Base-by-base conservation (phyloP, 2,797 vertebrate genomes). In the Vipera ursinii region DNA sequence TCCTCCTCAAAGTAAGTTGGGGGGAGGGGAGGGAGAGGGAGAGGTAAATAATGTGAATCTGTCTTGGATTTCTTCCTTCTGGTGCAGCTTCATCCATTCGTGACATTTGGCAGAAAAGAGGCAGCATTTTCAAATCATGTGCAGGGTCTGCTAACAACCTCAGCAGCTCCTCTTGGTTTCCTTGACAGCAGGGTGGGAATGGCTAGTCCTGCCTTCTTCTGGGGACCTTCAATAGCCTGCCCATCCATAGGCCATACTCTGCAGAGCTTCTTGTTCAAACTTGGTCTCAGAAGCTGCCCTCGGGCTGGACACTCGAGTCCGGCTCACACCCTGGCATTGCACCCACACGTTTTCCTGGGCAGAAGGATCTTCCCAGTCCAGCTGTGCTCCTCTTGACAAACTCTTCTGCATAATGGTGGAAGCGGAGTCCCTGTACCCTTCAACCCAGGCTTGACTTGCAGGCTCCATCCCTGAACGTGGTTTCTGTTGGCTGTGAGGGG, bases 1-100 rank as follows among this genome's bases (percentile, higher is more conserved):
- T 14, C 5, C 44, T 82, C 95, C 95, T 95, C 61, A 89, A 94
- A 86, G 91, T 89, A 93, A 94, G 95, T 17, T 48, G 73, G 20
- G 38, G 17, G 4, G 73, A 20, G 63, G 61, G 3, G 59, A n/a
- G 20, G 73, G 20, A 38, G 44, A 48, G 20, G 44, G 38, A 48
- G 73, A 94, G 94, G 95, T 95, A 89, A 88, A 92, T 93, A 44
- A 95, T 96, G 95, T 78, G 20, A 92, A 96, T 95, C 17, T 48
- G 5, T 48, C 20, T 48, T 24, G 38, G 38, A 24, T 82, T 82
- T 88, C 86, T 96, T 90, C 94, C 95, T 95, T 87, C 61, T 0
- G 95, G 93, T 93, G 92, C 38, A 4, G 56, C 89, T 95, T 93
- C 89, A 92, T 95, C 95, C 94, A 96, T 88, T 95, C 90, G 92